A percentile compares a stretch with the other conserved stretches of the same genome.
Conservation (phyloP, 2,113 vertebrate genomes). For the Parus major region DNA sequence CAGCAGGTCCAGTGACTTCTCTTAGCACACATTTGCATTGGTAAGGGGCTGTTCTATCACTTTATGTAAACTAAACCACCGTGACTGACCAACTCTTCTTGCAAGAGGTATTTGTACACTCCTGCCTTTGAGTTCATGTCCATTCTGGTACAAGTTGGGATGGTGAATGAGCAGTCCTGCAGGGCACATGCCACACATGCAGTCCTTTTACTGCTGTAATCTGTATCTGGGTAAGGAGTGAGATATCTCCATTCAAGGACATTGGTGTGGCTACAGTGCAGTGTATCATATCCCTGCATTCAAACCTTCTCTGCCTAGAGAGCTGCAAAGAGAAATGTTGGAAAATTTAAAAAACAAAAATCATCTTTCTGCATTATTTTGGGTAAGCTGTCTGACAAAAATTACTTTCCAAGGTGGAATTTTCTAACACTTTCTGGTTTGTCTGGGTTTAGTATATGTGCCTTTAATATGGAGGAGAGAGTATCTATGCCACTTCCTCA, state of each 20-base stretch:
- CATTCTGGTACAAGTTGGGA: not conserved
- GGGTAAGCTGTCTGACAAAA: not conserved
- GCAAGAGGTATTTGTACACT: not conserved
- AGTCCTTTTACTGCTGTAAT: not conserved
- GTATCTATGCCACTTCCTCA: not conserved
- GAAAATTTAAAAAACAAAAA: not conserved
- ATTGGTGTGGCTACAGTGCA: not conserved
- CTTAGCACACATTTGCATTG: not conserved
- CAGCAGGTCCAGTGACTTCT: not conserved
- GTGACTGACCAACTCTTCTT: not conserved
- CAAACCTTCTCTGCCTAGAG: not conserved
- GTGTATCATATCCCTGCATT: not conserved
- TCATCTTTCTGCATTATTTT: not conserved
- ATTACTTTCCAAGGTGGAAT: not conserved
- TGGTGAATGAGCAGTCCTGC: not conserved
- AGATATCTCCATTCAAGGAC: not conserved
- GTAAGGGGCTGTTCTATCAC: not conserved
- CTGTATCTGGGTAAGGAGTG: not conserved
- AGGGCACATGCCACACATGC: not conserved
- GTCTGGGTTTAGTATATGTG: not conserved
- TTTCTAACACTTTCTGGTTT: not conserved
- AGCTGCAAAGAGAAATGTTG: not conserved
- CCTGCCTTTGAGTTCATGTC: not conserved
- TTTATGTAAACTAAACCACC: not conserved
- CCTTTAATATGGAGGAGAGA: not conserved